Percentiles rank a stretch among this genome's conserved stretches.
Conservation (phyloP, 2,113 vertebrate species). For the Montifringilla adamsi region DNA sequence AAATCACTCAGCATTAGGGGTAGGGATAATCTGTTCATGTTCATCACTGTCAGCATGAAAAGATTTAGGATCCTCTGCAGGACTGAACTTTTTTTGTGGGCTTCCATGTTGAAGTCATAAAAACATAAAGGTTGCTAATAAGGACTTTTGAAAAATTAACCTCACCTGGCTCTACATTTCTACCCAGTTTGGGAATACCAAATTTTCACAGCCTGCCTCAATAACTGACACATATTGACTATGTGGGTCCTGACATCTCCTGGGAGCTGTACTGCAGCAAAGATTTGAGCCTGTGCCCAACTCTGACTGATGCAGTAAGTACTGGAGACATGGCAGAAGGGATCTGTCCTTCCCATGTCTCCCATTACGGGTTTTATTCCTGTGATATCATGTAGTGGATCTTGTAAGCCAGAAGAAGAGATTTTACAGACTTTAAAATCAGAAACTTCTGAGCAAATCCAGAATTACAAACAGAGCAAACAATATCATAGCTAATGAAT, state of each 20-base stretch:
- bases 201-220: not conserved
- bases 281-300: not conserved
- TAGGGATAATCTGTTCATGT: not conserved
- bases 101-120: not conserved
- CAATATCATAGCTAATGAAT: not conserved
- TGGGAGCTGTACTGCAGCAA: not conserved
- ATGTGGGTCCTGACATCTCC: not conserved
- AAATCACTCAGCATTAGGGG: constrained; percentile 24
- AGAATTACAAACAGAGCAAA: not conserved
- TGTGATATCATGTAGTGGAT: not conserved
- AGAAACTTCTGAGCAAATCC: not conserved
- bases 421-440: not conserved
- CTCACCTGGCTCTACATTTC: not conserved
- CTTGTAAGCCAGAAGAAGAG: not conserved
- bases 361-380: not conserved
- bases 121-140: not conserved
- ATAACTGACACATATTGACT: not conserved
- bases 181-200: not conserved
- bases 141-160: not conserved
- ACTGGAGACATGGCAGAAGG: not conserved
- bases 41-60: not conserved
- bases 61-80: not conserved
- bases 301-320: not conserved
- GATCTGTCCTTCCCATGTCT: not conserved
- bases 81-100: not conserved